Base-by-base conservation (phyloP, 1,140 invertebrate genomes). In the Cyphomyrmex costatus region DNA sequence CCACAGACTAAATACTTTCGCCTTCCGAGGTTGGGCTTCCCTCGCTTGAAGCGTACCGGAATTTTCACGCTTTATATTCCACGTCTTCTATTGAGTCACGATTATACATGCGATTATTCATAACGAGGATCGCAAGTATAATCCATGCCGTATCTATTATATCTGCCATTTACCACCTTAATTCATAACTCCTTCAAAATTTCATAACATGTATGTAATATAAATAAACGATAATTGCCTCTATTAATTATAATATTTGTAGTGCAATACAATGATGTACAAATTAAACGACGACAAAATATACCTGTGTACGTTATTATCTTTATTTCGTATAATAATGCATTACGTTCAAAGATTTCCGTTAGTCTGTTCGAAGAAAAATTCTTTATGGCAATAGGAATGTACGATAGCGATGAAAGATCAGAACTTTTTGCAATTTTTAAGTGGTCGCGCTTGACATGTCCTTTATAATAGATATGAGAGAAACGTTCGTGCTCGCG, bases 1-100 rank as follows among this genome's bases (percentile, higher is more conserved):
- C 84, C 68, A 76, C 60, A 76, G 60, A 85, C 77, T 85, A 89
- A 91, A 87, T 88, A 86, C 85, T 88, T 90, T 83, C 87, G 87
- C 61, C 77, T 24, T 58, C 65, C 85, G 79, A 82, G 86, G 30
- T 88, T 87, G 71, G 71, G 19, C 30, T 61, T 56, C 58, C 61
- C 49, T 65, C 33, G 68, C 53, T 42, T 84, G 73, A 61, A 56
- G 8, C 21, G n/a, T 24, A 60, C 14, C 51, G 49, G 63, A 46
- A 73, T 70, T 70, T 83, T 65, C 85, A 68, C 24, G 27, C 21
- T 14, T 33, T 51, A 65, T 42, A 46, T 74, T 21, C 42, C 33
- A 68, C 36, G 36, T 53, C 51, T 53, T 53, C 36, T 33, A 49
- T 49, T 24, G 42, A 66, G 12, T 58, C 24, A 36, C 21, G 33